Evolutionary conservation across 2,888 invertebrate species (phyloP), one percentile per base, ranked within the genome.

Genomic region (Plagodis pulveraria): DNA sequence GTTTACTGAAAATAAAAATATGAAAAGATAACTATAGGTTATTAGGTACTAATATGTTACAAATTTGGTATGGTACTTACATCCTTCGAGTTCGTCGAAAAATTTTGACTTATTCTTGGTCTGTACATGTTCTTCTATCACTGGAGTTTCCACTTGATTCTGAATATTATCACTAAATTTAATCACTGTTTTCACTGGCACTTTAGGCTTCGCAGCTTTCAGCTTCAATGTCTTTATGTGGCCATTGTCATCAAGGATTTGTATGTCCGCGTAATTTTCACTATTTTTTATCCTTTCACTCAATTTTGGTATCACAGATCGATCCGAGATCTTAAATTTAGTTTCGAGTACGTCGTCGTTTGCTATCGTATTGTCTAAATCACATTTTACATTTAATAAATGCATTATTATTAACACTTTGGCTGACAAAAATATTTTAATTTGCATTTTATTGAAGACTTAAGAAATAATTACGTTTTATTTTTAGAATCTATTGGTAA

Each of bases 41-140:
- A 22, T 22, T 22, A 22, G 2, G 22, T 22, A 22, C 22, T 22
- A 2, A 22, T 22, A 22, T 22, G 1, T 22, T 22, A 22, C 22
- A 22, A 22, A 22, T 22, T 22, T 22, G 1, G 22, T 2, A 22
- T 22, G 1, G 10, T 89, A 95, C 96, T 95, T 91, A 96, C 96
- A 81, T 75, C 94, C 95, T 76, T 95, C 95, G 59, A 96, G 79
- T 73, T 96, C 96, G 75, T 96, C 95, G 70, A 96, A 95, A 74
- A 96, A 96, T 79, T 94, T 94, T n/a, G 94, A 86, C 60, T 87
- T 91, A 36, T 81, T 79, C 6, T 74, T 76, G 7, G 34, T 50
- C 6, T n/a, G 40, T n/a, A 59, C 58, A 10, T 63, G 66, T 64
- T 66, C 65, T 6, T 59, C 48, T 62, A 56, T 53, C 56, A 66